Evolutionary conservation across 1,140 invertebrate species (phyloP).

Genomic region (Drosophila eugracilis): DNA sequence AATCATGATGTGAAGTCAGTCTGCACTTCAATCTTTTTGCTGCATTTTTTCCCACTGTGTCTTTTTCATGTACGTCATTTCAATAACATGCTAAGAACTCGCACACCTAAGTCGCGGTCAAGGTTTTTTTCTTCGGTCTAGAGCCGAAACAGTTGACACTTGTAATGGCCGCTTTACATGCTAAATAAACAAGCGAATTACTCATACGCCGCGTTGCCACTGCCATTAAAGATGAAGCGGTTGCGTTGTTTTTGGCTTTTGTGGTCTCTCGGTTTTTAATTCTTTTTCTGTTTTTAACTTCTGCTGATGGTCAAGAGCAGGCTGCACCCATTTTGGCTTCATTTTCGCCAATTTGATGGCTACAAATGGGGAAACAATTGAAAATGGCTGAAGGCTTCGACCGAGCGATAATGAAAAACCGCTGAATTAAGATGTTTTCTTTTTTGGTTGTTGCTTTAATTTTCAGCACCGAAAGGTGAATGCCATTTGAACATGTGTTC

Average conservation of each 20-base stretch:
- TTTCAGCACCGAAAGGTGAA: slow-evolving; percentile 48
- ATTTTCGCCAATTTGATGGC: slow-evolving; percentile 24
- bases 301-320: slow-evolving; percentile 46
- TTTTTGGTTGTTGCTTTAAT: slow-evolving; percentile 17
- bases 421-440: slow-evolving; percentile 55
- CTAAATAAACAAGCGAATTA: slow-evolving; percentile 42
- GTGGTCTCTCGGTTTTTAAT: background rate
- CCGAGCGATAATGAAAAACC: slow-evolving; percentile 57
- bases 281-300: slow-evolving; percentile 10
- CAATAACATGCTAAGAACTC: slow-evolving; percentile 59
- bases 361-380: slow-evolving; percentile 68
- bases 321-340: background rate
- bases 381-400: slow-evolving; percentile 46
- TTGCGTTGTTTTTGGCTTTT: slow-evolving; percentile 9
- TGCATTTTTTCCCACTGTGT: slow-evolving; percentile 1
- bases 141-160: slow-evolving; percentile 38
- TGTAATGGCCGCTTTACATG: slow-evolving; percentile 71
- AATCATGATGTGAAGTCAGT: slow-evolving; percentile 41
- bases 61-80: slow-evolving; percentile 24
- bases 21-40: slow-evolving; percentile 38
- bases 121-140: slow-evolving; percentile 25
- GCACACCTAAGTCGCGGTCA: slow-evolving; percentile 40
- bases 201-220: slow-evolving; percentile 64
- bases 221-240: slow-evolving; percentile 20
- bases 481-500: slow-evolving; percentile 53